Base-by-base conservation (phyloP, 2,888 invertebrate genomes). In the Choristoneura rosaceana region DNA sequence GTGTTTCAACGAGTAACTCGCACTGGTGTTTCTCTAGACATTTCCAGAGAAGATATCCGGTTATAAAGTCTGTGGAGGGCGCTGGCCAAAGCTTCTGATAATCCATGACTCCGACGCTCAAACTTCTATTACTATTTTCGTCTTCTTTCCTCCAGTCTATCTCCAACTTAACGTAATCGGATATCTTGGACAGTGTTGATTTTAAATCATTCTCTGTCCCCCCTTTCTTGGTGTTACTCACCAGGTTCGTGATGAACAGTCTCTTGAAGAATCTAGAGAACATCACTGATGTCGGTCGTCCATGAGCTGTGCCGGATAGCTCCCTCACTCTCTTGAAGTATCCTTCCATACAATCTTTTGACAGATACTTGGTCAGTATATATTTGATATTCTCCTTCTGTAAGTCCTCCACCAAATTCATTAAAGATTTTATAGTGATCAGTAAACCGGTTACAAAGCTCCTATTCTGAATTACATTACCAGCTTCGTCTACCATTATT, bases 201-300 rank as follows among this genome's bases (percentile, higher is more conserved):
- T 67, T 67, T 14, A 71, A 17, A 34, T 71, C 71, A n/a, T 52
- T 5, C 8, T 58, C 71, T 3, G 55, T 55, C 2, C 59, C 62
- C 3, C 67, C 71, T 14, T 62, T 52, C 38, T 58, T 55, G 8
- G 25, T 10, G n/a, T 55, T 61, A 4, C 34, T 15, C 4, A 47
- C 62, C 3, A 62, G 60, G 66, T 58, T 58, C 12, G 25, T 25
- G 1, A 67, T 17, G 25, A 71, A 71, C 12, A 67, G 52, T 17
- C 67, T 55, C 15, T 55, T 50, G 71, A 71, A 71, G 5, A 61
- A 61, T 9, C 71, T 61, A 10, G 67, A 38, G 25, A 71, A 71
- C 67, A 66, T 71, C 2, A 71, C 43, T 0, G 67, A 3, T 3
- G 71, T 71, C 8, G 67, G 71, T 8, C 55, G 15, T 8, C 45